Evolutionary conservation across 1,140 invertebrate species (phyloP), one percentile per base, ranked within the genome.

Genomic region (Sinonovacula constricta): DNA sequence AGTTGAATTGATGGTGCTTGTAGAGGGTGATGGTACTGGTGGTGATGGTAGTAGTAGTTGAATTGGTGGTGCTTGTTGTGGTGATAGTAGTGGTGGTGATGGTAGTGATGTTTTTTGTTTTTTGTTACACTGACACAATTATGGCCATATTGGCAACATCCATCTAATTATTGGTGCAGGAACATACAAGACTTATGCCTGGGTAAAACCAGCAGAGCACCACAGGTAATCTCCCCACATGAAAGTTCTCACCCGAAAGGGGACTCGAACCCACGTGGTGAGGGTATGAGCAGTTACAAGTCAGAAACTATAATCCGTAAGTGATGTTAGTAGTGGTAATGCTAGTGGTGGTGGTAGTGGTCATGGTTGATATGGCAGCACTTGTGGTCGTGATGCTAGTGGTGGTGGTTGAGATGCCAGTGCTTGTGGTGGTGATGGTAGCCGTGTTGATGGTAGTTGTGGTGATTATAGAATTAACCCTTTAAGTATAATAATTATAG

Each of bases 31-130:
- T 10, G n/a, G 7, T 22, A 26, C 18, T 57, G 28, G 22, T 22
- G 54, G 54, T 57, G 28, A 26, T 22, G 54, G 54, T 57, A 57
- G 54, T 22, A 26, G 54, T 57, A 22, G 54, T 57, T 26, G 54
- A 14, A 24, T 10, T 57, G 54, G 54, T 57, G 22, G 54, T 57
- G 54, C 18, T 57, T 18, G 22, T 57, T 18, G 22, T 22, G 54
- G 54, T 57, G 22, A 26, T 57, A 26, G 54, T 57, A 57, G 54
- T 22, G 54, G 54, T 22, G 28, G 54, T 57, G 54, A 26, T 12
- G 28, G 54, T 57, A 26, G 54, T 57, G 28, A 24, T 22, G 54
- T n/a, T n/a, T n/a, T n/a, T n/a, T n/a, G n/a, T n/a, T n/a, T n/a
- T n/a, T n/a, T n/a, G n/a, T n/a, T n/a, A n/a, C n/a, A n/a, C n/a